A percentile compares a stretch with the other conserved stretches of the same genome.
Evolutionary conservation across 2,113 vertebrate species (phyloP).

Genomic region (Pyxicephalus adspersus): DNA sequence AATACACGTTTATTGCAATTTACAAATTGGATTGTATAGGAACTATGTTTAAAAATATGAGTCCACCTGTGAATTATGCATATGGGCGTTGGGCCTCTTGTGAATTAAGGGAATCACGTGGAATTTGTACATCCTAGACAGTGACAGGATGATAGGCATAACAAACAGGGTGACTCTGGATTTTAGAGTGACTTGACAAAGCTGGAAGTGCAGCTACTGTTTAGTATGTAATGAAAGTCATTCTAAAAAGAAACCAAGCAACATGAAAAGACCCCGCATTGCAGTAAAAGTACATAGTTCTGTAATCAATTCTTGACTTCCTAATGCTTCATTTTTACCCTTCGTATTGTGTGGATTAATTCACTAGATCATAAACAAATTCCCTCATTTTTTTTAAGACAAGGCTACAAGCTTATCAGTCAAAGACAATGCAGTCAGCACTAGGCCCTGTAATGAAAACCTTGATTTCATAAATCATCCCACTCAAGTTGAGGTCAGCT

Average conservation of each 20-base stretch:
- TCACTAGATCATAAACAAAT: conserved; percentile 43
- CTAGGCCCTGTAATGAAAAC: conserved; percentile 75
- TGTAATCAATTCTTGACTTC: conserved; percentile 25
- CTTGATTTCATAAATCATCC: conserved; percentile 81
- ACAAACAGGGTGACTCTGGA: no score
- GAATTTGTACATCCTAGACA: no score
- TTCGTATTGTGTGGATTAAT: conserved; percentile 43
- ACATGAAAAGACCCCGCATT: not conserved
- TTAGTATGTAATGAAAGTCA: not conserved
- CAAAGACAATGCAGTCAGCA: conserved; percentile 77
- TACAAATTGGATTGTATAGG: no score
- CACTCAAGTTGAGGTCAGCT: conserved; percentile 71
- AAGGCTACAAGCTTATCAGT: conserved; percentile 72
- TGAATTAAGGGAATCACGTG: no score
- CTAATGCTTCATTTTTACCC: conserved; percentile 13
- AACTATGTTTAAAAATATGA: no score
- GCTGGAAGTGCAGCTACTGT: not conserved
- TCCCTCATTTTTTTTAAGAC: conserved; percentile 43
- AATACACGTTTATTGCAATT: no score
- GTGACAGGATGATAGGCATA: no score
- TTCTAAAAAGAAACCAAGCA: not conserved
- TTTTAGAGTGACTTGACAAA: not conserved
- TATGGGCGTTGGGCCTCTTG: no score
- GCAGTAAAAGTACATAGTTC: not conserved
- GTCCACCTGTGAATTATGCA: no score